These are phyloP conservation scores for Pagrus major DNA, from an alignment of 2,113 vertebrate genomes.

Conservation along the genomic window DNA sequence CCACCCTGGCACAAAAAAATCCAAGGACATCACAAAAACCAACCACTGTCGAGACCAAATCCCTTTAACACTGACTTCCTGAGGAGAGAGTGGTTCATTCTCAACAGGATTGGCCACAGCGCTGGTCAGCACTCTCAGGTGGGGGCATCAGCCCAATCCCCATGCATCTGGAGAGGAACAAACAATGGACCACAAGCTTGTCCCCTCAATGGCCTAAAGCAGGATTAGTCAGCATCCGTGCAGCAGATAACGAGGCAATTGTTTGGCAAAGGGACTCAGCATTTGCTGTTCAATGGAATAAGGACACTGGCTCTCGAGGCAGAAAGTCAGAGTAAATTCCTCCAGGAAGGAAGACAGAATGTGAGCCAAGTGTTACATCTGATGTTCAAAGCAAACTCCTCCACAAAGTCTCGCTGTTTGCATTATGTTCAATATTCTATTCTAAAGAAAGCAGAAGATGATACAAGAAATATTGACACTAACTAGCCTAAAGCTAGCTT, in stretches of 20 bases:
- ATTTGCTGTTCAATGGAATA: constrained; percentile 26
- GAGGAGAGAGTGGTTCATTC: constrained; percentile 12
- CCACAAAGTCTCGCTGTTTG: not conserved
- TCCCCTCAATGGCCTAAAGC: constrained; percentile 32
- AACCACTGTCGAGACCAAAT: constrained; percentile 8
- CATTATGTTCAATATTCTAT: not conserved
- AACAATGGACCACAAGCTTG: constrained; percentile 46
- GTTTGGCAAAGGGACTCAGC: constrained; percentile 28
- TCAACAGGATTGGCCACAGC: constrained; percentile 17
- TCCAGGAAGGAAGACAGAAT: not conserved
- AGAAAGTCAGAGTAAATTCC: constrained; percentile 26
- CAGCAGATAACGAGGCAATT: constrained; percentile 25
- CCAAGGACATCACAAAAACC: not conserved
- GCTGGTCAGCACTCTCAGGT: constrained; percentile 25
- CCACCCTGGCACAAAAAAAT: not conserved
- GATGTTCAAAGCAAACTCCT: not conserved
- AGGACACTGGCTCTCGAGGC: not conserved
- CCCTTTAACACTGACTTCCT: not conserved
- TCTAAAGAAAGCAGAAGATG: not conserved
- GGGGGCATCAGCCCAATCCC: not conserved
- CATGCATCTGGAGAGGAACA: constrained; percentile 24
- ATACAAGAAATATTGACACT: not conserved
- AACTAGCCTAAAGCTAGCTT: not conserved
- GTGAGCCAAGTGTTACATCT: not conserved
- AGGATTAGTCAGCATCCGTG: constrained; percentile 49